phyloP scores from a whole-genome alignment of 1,140 invertebrate species.

The Zaprionus africanus region DNA sequence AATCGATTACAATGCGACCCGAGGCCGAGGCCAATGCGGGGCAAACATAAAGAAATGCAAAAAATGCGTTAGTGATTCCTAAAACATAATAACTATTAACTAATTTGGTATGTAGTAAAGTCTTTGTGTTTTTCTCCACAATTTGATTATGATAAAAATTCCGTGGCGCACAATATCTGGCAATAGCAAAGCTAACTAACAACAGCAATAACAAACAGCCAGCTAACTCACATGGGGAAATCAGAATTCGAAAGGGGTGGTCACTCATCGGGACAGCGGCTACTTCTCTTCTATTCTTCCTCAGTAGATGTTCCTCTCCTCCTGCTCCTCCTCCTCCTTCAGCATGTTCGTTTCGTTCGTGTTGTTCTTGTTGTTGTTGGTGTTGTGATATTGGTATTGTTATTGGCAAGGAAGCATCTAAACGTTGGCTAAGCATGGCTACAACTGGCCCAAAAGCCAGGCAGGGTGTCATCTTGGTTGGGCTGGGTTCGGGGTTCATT shows the following conservation, averaged over 20 bases:
- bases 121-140: conserved; percentile 76
- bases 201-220: conserved; percentile 63
- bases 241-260: conserved; percentile 30
- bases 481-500: conserved; percentile 24
- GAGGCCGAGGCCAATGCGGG: conserved; percentile 11
- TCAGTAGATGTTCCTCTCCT: conserved; percentile 16
- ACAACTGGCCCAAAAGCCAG: conserved; percentile 44
- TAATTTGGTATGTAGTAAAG: conserved; percentile 81
- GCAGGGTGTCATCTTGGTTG: conserved; percentile 28
- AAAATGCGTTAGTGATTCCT: conserved; percentile 65
- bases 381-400: conserved; percentile 19
- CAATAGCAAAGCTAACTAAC: conserved; percentile 56
- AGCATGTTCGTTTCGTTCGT: conserved; percentile 20
- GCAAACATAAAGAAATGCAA: conserved; percentile 68
- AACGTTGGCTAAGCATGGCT: conserved; percentile 75
- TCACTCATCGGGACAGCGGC: conserved; percentile 37
- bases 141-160: conserved; percentile 53
- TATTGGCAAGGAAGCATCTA: conserved; percentile 65
- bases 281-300: conserved; percentile 27
- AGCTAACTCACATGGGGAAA: conserved; percentile 50
- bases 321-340: conserved; percentile 11
- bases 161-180: conserved; percentile 42
- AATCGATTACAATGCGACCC: conserved; percentile 41
- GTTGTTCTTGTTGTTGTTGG: conserved; percentile 17
- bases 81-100: conserved; percentile 81